A percentile compares a stretch with the other conserved stretches of the same genome.
phyloP scores from a whole-genome alignment of 2,113 vertebrate species.

The human region DNA sequence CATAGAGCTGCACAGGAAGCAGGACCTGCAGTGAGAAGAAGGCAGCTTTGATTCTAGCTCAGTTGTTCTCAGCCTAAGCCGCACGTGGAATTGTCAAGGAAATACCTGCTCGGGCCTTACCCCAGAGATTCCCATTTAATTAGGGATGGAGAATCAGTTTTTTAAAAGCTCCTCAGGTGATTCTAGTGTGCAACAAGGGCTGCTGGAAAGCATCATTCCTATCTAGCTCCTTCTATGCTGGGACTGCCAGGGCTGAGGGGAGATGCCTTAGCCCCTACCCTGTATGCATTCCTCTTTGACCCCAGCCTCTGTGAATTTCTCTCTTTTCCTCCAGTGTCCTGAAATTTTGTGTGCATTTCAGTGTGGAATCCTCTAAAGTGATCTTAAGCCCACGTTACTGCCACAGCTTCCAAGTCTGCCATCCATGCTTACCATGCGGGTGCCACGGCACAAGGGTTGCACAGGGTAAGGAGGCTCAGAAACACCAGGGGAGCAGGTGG shows the following conservation, averaged over 20 bases:
- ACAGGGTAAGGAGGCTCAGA: neutral
- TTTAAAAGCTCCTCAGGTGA: neutral
- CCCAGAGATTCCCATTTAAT: neutral
- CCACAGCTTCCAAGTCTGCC: neutral
- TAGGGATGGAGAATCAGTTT: neutral
- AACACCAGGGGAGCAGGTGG: accelerated
- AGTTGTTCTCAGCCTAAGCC: neutral
- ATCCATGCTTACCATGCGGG: neutral
- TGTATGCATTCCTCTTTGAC: neutral
- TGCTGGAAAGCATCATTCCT: neutral
- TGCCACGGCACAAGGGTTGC: too few species aligned
- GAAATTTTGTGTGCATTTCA: neutral
- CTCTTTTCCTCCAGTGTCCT: neutral
- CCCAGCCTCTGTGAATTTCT: neutral
- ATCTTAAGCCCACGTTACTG: neutral
- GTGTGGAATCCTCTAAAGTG: neutral
- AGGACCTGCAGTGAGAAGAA: neutral
- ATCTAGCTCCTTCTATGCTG: neutral
- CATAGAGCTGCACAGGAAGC: neutral
- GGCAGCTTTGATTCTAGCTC: neutral
- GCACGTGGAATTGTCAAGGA: neutral
- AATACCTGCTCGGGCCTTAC: neutral
- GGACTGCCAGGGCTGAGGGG: neutral
- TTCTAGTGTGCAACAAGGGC: neutral
- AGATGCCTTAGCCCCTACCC: neutral